Conservation (phyloP, 1,140 invertebrate genomes). For the Belonocnema kinseyi region DNA sequence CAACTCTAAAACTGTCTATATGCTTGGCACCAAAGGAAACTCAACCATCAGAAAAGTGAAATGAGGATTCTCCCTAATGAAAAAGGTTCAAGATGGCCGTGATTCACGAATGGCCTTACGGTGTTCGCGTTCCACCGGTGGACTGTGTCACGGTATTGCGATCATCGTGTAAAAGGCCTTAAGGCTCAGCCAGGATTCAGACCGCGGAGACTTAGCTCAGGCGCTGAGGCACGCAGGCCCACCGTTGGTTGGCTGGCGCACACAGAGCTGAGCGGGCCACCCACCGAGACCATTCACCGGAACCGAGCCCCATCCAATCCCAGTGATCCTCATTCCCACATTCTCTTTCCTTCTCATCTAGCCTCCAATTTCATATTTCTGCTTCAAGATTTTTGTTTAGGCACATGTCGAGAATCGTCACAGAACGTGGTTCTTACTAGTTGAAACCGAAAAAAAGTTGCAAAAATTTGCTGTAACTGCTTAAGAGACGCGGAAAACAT, state of each 20-base stretch:
- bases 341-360: not conserved
- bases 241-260: constrained; percentile 59
- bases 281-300: constrained; percentile 76
- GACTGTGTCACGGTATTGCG: constrained; percentile 61
- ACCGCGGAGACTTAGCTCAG: constrained; percentile 55
- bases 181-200: constrained; percentile 46
- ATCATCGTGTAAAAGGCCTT: constrained; percentile 52
- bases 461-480: too few species aligned
- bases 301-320: constrained; percentile 73
- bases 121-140: constrained; percentile 41
- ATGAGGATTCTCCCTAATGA: too few species aligned
- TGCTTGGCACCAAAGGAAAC: too few species aligned
- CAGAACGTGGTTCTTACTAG: too few species aligned
- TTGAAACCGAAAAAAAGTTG: too few species aligned
- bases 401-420: too few species aligned
- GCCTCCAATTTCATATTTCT: not conserved
- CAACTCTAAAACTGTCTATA: too few species aligned
- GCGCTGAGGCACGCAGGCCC: constrained; percentile 65
- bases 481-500: too few species aligned
- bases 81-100: constrained; percentile 49
- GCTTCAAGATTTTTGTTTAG: too few species aligned
- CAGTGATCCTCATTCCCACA: constrained; percentile 69
- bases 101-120: constrained; percentile 49
- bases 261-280: constrained; percentile 73
- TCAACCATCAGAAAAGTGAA: too few species aligned